Evolutionary conservation across 2,797 vertebrate genomes (phyloP).

Genomic region (Sylvia borin): DNA sequence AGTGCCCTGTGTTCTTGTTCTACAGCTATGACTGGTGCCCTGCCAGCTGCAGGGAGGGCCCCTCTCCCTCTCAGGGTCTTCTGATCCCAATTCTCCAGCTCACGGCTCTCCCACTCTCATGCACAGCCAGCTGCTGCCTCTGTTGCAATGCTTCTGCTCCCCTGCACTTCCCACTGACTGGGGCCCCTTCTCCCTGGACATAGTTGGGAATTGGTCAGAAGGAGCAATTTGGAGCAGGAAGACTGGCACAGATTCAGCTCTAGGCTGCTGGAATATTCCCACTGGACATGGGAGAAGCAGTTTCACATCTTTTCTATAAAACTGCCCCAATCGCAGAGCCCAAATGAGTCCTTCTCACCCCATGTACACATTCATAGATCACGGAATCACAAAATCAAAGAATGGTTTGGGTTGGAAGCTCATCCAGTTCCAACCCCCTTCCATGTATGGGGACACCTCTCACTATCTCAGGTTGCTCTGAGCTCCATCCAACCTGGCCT

Average conservation of each 20-base stretch:
- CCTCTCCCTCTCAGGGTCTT: background rate
- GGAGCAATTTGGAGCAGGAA: background rate
- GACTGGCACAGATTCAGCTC: background rate
- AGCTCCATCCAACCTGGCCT: fast-evolving
- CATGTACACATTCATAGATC: background rate
- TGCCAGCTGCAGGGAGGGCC: background rate
- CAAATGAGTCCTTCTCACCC: background rate
- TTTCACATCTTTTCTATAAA: background rate
- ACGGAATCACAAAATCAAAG: background rate
- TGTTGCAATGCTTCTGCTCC: fast-evolving
- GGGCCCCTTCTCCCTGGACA: background rate
- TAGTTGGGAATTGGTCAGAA: background rate
- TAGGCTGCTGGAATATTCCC: background rate
- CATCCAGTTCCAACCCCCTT: background rate
- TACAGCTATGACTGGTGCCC: background rate
- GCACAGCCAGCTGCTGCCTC: background rate
- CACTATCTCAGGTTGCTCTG: background rate
- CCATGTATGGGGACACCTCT: background rate
- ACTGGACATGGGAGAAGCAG: background rate
- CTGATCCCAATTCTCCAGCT: background rate
- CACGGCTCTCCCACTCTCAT: background rate
- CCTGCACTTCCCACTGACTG: background rate
- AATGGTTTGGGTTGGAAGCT: background rate
- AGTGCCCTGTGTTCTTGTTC: background rate
- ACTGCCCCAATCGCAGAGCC: background rate